These are phyloP conservation scores for Drosophila aldrichi DNA, from an alignment of 2,888 invertebrate genomes.

Conservation along the genomic window DNA sequence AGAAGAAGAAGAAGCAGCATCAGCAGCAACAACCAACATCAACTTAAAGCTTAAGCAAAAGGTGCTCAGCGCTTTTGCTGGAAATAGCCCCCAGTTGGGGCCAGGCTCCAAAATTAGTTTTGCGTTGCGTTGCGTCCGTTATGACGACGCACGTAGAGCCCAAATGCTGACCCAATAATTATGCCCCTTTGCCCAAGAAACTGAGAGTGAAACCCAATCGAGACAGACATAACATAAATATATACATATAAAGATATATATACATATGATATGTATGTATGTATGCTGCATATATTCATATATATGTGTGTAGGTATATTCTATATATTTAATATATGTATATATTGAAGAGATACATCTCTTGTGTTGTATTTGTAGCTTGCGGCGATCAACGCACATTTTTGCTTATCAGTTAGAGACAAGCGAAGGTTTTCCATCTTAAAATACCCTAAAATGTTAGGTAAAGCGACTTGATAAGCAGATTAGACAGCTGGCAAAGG, in stretches of 20 bases:
- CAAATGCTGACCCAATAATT: constrained; percentile 83
- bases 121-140: constrained; percentile 65
- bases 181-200: constrained; percentile 71
- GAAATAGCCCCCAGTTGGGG: constrained; percentile 74
- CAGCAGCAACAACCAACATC: constrained; percentile 15
- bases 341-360: constrained; percentile 34
- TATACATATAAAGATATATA: constrained; percentile 9
- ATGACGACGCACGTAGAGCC: constrained; percentile 62
- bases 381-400: constrained; percentile 48
- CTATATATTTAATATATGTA: neutral
- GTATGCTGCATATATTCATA: no score
- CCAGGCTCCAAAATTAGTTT: constrained; percentile 74
- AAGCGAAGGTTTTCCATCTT: constrained; percentile 33
- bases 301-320: neutral
- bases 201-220: constrained; percentile 80
- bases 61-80: constrained; percentile 65
- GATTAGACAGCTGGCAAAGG: neutral
- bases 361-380: constrained; percentile 22
- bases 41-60: constrained; percentile 34
- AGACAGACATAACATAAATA: constrained; percentile 29
- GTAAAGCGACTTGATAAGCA: neutral
- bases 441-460: constrained; percentile 28
- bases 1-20: constrained; percentile 8
- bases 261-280: neutral
- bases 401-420: constrained; percentile 61